Percentiles rank a stretch among this genome's conserved stretches.
Conservation (phyloP, 2,888 invertebrate genomes). For the Campopleginae sp. region DNA sequence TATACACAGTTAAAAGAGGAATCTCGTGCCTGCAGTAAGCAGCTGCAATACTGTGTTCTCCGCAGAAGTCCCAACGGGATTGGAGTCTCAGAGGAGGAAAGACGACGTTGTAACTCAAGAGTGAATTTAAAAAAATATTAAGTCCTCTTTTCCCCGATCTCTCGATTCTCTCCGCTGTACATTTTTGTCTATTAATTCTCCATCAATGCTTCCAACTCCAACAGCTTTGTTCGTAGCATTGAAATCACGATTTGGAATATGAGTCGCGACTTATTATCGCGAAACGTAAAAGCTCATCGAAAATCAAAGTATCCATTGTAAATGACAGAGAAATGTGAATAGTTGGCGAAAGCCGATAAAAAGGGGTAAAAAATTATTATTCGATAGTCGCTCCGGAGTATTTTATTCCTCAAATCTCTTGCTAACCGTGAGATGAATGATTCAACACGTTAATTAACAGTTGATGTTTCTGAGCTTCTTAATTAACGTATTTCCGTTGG, state of each 20-base stretch:
- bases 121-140: constrained; percentile 56
- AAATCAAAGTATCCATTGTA: not conserved
- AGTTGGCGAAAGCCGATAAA: not conserved
- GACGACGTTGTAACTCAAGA: constrained; percentile 1
- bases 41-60: constrained; percentile 37
- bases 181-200: not conserved
- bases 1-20: not conserved
- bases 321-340: not conserved
- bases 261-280: not conserved
- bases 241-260: not conserved
- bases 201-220: not conserved
- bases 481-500: not conserved
- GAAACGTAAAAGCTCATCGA: not conserved
- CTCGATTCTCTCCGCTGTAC: not conserved
- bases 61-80: constrained; percentile 34
- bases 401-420: no score
- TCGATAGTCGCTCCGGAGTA: not conserved
- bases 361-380: not conserved
- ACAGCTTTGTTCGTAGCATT: not conserved
- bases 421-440: no score
- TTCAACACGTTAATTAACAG: not conserved
- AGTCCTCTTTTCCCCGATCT: constrained; percentile 30
- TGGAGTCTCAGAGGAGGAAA: constrained; percentile 8
- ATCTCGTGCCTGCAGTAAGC: constrained; percentile 15
- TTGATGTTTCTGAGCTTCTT: not conserved